Evolutionary conservation across 2,113 vertebrate genomes (phyloP), one percentile per base, ranked within the genome.

Genomic region (Bambusicola thoracicus): DNA sequence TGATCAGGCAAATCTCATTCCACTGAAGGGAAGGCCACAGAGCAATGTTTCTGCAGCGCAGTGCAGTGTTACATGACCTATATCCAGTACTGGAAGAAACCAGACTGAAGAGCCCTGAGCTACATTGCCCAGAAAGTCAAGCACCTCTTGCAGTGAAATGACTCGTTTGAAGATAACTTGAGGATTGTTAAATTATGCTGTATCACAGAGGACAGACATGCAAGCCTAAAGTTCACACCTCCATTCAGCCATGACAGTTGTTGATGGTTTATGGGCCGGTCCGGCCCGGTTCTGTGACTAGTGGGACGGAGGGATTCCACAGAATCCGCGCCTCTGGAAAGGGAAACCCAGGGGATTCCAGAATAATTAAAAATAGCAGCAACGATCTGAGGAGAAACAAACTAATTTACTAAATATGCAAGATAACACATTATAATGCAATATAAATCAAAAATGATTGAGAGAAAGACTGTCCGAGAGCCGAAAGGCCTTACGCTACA

Each of bases 51-150:
- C 81, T 43, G 41, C 5, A 27, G 41, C 8, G 13, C 15, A 63
- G 16, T 25, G 19, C 20, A 67, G 8, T 22, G 25, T 30, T 0
- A 0, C 4, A 29, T 70, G 65, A 59, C 18, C 44, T 86, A 13
- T n/a, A 58, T 43, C 43, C 30, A 24, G 3, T n/a, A 69, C 4
- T 32, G 9, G 73, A 70, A 84, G 13, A 6, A 34, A 65, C 3
- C 13, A 62, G 59, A 18, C 25, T 81, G 9, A 24, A 63, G 4
- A 86, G 2, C 22, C 13, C 34, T 61, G 7, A 73, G 17, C 17
- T 34, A 1, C 11, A 51, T 19, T 5, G 8, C 16, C 4, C 3
- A 22, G 43, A 43, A 85, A 80, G 7, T 24, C n/a, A 48, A 5
- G 6, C 38, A 24, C 27, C 12, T 6, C 22, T 77, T 66, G 14